These are phyloP conservation scores for Oceanites oceanicus DNA, from an alignment of 2,113 vertebrate species.

Conservation along the genomic window DNA sequence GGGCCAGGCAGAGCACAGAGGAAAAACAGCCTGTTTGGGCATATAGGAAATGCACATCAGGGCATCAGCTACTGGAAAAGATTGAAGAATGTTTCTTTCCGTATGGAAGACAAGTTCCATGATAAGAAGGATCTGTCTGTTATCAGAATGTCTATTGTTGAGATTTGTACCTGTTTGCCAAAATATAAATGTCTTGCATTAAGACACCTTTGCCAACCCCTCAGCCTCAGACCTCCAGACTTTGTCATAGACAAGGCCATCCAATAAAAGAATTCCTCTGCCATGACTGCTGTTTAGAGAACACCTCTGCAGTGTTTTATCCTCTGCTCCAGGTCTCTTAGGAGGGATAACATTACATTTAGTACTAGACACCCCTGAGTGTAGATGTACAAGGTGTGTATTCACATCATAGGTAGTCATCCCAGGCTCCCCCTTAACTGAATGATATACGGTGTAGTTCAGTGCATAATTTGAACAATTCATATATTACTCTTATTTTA, in stretches of 20 bases:
- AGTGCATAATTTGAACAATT: background rate
- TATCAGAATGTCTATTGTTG: background rate
- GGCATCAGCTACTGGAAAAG: background rate
- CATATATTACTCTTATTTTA: background rate
- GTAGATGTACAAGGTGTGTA: rapidly evolving
- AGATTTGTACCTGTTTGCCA: background rate
- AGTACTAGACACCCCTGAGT: background rate
- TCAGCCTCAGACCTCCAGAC: background rate
- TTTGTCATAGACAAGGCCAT: background rate
- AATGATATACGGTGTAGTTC: background rate
- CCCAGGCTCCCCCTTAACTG: background rate
- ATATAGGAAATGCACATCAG: background rate
- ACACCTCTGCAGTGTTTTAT: background rate
- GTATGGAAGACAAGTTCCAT: background rate
- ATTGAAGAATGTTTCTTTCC: background rate
- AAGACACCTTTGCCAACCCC: background rate
- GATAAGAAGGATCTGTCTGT: background rate
- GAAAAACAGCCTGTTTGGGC: background rate
- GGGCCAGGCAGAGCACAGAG: background rate
- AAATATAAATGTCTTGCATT: background rate
- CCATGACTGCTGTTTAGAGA: background rate
- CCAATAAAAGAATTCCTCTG: background rate
- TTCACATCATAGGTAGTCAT: background rate
- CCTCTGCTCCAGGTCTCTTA: background rate
- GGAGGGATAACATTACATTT: background rate